Base-by-base conservation (phyloP, 2,888 invertebrate genomes). In the Lordiphosa fenestrarum region DNA sequence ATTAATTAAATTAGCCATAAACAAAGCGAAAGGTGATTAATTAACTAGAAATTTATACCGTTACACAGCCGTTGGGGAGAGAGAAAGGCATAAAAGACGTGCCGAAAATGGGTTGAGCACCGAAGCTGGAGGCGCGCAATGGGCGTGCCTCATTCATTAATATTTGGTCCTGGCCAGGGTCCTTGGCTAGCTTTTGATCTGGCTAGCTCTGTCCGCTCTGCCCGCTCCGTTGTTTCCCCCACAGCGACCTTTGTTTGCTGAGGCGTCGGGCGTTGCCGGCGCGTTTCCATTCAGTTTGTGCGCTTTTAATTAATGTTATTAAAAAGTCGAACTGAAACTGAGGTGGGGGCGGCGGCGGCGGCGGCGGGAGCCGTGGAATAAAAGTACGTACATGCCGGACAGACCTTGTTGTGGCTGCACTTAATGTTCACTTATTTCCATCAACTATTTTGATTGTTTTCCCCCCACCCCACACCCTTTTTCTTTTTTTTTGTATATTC, bases 1-100 rank as follows among this genome's bases (percentile, higher is more conserved):
- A 72, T 72, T 72, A 74, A 74, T 72, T 72, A 74, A 72, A 72
- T 74, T 72, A 74, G 75, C 69, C 75, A 72, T 72, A 72, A 72
- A 72, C 72, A 72, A 72, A 72, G 75, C 68, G 68, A 71, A 72
- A 74, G 75, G 72, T 72, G 72, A 72, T 72, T 72, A 72, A 72
- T 72, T 72, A 72, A 72, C 72, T 71, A 71, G 71, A 65, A 72
- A 71, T 74, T 72, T 72, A 72, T 72, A 74, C 74, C 71, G 63
- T 60, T 67, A 67, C 54, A 61, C 57, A 67, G 56, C 53, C 44
- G 42, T 25, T 25, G 25, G 15, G n/a, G 41, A 9, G 19, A 42
- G 37, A 19, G 47, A 49, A 51, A 46, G 58, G 71, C 57, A 57
- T 66, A 53, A 71, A 69, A 57, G 69, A 69, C 62, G 71, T 70